Evolutionary conservation across 2,797 vertebrate genomes (phyloP), one percentile per base, ranked within the genome.

Genomic region (Tiaroga cobitis): DNA sequence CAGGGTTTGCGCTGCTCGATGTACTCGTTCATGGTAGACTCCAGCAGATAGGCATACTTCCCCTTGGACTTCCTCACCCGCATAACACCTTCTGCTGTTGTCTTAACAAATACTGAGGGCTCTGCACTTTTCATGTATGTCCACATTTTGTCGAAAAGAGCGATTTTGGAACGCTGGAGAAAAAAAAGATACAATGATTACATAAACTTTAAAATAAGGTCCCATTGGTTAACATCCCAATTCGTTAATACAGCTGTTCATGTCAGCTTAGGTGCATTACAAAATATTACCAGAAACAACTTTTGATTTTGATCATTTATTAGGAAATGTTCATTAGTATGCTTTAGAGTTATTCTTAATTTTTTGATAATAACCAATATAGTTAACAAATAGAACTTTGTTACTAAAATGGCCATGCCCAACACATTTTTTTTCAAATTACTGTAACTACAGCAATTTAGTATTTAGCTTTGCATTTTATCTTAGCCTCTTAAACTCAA

Each of bases 121-220:
- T 99, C 98, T 39, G 98, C 98, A 37, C 97, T 96, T 92, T 97
- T 96, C 98, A 99, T 99, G 94, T 99, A 99, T 37, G 97, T 98
- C 98, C 98, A 99, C 98, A 99, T 99, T 96, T 99, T 99, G 95
- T 99, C 98, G 94, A 99, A 99, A 81, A 99, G 97, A 92, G 98
- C 98, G 81, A 99, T 99, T 97, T 99, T 99, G 90, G 98, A 99
- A 92, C 98, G 97, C 98, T 99, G 96, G 56, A 88, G 24, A 15
- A 49, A 54, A 81, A 81, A 39, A 82, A 24, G 11, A 54, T 10
- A 15, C 5, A 37, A 19, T 24, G 37, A 56, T 80, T 34, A 49
- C 4, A 8, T 26, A 43, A 61, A 61, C 13, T 63, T 29, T 16
- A 26, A n/a, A 26, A 26, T 61, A 63, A 29, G 26, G 15, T 65